These are phyloP conservation scores for Gallirallus australis DNA, from an alignment of 2,797 vertebrate species.

Conservation along the genomic window DNA sequence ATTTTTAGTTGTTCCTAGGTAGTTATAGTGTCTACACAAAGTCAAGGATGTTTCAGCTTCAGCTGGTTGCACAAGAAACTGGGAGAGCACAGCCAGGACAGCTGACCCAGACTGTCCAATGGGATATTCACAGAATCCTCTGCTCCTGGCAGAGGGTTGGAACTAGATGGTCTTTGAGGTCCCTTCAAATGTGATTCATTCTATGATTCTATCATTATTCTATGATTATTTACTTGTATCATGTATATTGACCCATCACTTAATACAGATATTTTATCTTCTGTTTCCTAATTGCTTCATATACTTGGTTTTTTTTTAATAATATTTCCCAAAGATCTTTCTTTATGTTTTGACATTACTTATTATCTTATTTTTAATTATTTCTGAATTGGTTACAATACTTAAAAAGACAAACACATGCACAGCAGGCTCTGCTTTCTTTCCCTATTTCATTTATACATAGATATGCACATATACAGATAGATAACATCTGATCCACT, in stretches of 20 bases:
- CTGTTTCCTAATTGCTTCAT: neutral
- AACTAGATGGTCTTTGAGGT: too few relatives aligned
- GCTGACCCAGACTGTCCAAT: too few relatives aligned
- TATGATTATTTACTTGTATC: neutral
- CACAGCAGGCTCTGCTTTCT: neutral
- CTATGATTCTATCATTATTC: too few relatives aligned
- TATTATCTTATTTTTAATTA: neutral
- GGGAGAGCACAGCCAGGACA: too few relatives aligned
- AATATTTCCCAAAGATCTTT: neutral
- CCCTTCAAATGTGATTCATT: too few relatives aligned
- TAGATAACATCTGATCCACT: neutral
- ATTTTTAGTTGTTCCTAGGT: too few relatives aligned
- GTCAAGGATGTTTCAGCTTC: too few relatives aligned
- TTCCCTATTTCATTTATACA: neutral
- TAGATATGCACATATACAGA: rapidly evolving
- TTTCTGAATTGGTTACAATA: neutral
- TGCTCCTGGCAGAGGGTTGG: too few relatives aligned
- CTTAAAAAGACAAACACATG: neutral
- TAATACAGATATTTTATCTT: neutral
- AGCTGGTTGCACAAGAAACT: neutral
- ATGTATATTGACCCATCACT: neutral
- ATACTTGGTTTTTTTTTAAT: neutral
- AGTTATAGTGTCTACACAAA: too few relatives aligned
- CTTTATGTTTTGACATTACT: neutral
- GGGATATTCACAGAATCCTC: too few relatives aligned